These are phyloP conservation scores for Oryzias melastigma DNA, from an alignment of 2,113 vertebrate genomes.

Conservation along the genomic window DNA sequence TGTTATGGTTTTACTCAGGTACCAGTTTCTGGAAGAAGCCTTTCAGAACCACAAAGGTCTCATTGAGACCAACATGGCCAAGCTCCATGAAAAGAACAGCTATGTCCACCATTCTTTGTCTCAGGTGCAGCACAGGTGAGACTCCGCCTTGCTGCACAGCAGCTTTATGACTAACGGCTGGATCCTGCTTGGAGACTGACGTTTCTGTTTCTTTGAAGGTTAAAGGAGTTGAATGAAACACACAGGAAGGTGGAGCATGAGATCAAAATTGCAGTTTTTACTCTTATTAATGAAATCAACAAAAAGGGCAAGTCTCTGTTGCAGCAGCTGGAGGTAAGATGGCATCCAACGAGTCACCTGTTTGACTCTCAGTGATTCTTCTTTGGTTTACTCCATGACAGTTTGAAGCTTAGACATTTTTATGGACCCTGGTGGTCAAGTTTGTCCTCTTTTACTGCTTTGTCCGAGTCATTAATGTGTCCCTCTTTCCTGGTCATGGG, in stretches of 20 bases:
- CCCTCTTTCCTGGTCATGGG: too few species aligned
- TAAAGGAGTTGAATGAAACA: conserved; percentile 96
- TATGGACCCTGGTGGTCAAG: not conserved
- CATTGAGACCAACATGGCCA: conserved; percentile 90
- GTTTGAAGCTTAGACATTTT: not conserved
- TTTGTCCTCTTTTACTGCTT: too few species aligned
- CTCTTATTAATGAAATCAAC: conserved; percentile 99
- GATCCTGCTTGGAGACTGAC: conserved; percentile 4
- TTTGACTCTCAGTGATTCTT: not conserved
- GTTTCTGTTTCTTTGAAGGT: conserved; percentile 71
- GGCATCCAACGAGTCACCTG: not conserved
- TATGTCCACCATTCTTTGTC: conserved; percentile 93
- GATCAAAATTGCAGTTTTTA: conserved; percentile 99
- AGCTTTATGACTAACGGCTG: not conserved
- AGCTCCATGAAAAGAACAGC: conserved; percentile 96
- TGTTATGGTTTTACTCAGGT: conserved; percentile 74
- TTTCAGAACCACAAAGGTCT: conserved; percentile 97
- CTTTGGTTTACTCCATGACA: not conserved
- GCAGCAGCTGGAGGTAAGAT: conserved; percentile 94
- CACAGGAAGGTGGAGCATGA: conserved; percentile 98
- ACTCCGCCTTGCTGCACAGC: not conserved
- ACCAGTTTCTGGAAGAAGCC: conserved; percentile 98
- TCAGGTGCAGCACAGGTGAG: conserved; percentile 94
- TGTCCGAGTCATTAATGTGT: too few species aligned
- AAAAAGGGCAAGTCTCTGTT: conserved; percentile 97